Evolutionary conservation across 2,888 invertebrate genomes (phyloP), one percentile per base, ranked within the genome.

Genomic region (Nephrocerus scutellatus): DNA sequence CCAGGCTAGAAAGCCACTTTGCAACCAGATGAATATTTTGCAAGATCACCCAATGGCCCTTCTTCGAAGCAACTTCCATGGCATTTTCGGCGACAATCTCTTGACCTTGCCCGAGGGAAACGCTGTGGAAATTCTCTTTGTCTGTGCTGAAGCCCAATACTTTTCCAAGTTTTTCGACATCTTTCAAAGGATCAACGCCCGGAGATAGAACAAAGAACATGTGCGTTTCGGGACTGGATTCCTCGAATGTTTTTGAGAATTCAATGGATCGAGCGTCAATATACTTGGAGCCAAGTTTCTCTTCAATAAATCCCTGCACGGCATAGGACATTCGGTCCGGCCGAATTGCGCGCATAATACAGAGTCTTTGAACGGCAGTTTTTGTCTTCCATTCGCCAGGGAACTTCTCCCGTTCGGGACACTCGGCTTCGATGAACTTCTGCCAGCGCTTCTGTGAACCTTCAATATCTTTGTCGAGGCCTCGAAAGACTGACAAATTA

Each of bases 361-460:
- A 93, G 5, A 95, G 72, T 47, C 84, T 77, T 62, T 95, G 91
- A 30, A 95, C 68, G 0, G 86, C 72, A 0, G 80, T 74, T 64
- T 91, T 93, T 56, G 84, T 84, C 63, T 93, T 95, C 95, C 95
- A 96, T 59, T 95, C 95, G 42, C 91, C 91, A 0, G 95, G 95
- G 51, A 93, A 76, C 63, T 89, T 91, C 63, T 95, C 93, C 55
- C 84, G 82, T 66, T 96, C 95, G 0, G 95, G 93, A 44, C 82
- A 82, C 62, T 95, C 93, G 14, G 87, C 84, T 54, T 95, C 92
- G 0, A 87, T 82, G 56, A 90, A 89, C 60, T 89, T 91, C 56
- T 84, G 83, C 95, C 95, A 96, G 39, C 92, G 76, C 30, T 92
- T 93, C 2, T 82, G 77, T 1, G 91, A 89, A 0, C 87, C 86